A percentile compares a stretch with the other conserved stretches of the same genome.
Evolutionary conservation across 37 sponge, comb jelly and placozoan genomes (phyloP).

Genomic region (Diacarnus erythraeanus): DNA sequence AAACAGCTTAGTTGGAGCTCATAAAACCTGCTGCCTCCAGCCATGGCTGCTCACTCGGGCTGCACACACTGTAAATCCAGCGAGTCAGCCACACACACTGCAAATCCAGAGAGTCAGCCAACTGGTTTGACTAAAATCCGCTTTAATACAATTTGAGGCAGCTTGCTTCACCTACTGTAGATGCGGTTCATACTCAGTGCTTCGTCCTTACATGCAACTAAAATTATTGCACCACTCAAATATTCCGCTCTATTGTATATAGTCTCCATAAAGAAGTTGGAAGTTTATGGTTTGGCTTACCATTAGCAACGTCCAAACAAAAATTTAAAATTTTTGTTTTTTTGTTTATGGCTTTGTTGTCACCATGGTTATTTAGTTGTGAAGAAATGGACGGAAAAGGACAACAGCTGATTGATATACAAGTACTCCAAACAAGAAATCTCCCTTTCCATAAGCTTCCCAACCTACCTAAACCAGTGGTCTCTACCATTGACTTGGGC

Average conservation of each 20-base stretch:
- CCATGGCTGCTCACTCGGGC: too few relatives aligned
- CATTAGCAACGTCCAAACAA: neutral
- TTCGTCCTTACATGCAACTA: neutral
- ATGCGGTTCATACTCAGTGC: too few relatives aligned
- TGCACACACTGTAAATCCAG: too few relatives aligned
- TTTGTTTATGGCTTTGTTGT: neutral
- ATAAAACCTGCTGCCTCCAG: too few relatives aligned
- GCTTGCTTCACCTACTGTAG: too few relatives aligned
- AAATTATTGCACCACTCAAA: neutral
- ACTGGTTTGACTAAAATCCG: too few relatives aligned
- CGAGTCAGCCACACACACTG: too few relatives aligned
- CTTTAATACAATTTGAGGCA: too few relatives aligned
- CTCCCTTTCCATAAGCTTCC: slow-evolving; percentile 69
- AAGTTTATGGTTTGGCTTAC: neutral
- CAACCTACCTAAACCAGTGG: slow-evolving; percentile 66
- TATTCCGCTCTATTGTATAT: too few relatives aligned
- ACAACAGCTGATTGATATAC: too few relatives aligned
- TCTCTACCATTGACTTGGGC: slow-evolving; percentile 59
- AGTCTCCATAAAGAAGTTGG: neutral
- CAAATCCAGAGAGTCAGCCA: too few relatives aligned
- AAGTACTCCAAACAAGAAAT: neutral
- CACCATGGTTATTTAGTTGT: slow-evolving; percentile 7
- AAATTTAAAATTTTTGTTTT: neutral
- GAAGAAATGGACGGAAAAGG: too few relatives aligned
- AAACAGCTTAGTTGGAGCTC: neutral